phyloP scores from a whole-genome alignment of 2,113 vertebrate genomes.

The Tetrax tetrax region DNA sequence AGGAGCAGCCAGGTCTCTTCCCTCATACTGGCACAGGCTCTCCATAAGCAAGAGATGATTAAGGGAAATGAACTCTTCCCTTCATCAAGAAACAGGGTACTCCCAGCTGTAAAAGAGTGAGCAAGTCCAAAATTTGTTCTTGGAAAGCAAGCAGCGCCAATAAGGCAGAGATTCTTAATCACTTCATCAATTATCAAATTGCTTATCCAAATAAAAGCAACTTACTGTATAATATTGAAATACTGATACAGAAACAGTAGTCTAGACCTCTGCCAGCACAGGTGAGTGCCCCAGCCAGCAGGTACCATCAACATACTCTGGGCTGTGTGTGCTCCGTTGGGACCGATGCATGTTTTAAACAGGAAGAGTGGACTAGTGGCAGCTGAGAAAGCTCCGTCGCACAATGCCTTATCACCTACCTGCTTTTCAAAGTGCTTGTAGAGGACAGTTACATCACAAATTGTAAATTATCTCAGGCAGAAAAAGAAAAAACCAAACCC shows the following conservation, averaged over 20 bases:
- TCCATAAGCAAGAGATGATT: not conserved
- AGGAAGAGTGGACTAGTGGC: not conserved
- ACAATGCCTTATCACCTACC: not conserved
- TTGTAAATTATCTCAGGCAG: not conserved
- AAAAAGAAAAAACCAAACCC: not conserved
- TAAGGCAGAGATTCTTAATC: not conserved
- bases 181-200: not conserved
- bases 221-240: not conserved
- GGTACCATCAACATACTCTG: not conserved
- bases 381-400: not conserved
- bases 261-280: not conserved
- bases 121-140: fast-evolving
- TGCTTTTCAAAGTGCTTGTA: not conserved
- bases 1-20: not conserved
- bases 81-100: not conserved
- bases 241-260: not conserved
- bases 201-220: not conserved
- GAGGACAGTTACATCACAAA: not conserved
- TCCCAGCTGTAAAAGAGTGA: not conserved
- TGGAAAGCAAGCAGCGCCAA: not conserved
- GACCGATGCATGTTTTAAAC: not conserved
- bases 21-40: not conserved
- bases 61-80: not conserved
- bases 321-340: not conserved
- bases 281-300: not conserved